Evolutionary conservation across 2,888 invertebrate genomes (phyloP), one percentile per base, ranked within the genome.

Genomic region (Cosmia pyralina): DNA sequence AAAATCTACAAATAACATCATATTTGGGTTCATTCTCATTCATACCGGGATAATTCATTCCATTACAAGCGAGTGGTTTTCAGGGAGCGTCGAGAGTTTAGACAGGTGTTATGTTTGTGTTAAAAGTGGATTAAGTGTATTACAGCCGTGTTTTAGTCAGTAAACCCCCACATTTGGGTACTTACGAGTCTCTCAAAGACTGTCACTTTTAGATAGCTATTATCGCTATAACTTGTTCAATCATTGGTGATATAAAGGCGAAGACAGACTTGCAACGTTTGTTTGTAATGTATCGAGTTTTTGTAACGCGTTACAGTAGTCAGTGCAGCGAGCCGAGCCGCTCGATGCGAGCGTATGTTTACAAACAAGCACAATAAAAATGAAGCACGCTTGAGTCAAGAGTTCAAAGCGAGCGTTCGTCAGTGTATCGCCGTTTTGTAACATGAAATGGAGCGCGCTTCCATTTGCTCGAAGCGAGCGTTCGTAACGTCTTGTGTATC

Each of bases 31-130:
- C 44, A 65, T 75, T 81, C 38, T 66, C 72, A 60, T 68, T 64
- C 63, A 67, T 38, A 50, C 15, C 17, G 53, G 46, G 60, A 68
- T 71, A 59, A 82, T 81, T 68, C 65, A 60, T 69, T 70, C 52
- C 19, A 46, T 63, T 68, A 83, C 55, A 82, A 58, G 64, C 44
- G 74, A 71, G 72, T 46, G 63, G 53, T 44, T 77, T 78, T 65
- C 82, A 55, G 59, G 34, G 53, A 72, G 44, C 44, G 28, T 13
- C 34, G 46, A 17, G 52, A 19, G 19, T 79, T 79, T 34, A 28
- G 41, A 41, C 80, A 60, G 41, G 80, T 74, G 60, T 55, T 60
- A 50, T 60, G 6, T 74, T 50, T 55, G 13, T 72, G 72, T 74
- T 57, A 38, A 46, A 74, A 72, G 38, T 79, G 38, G 58, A 79